Evolutionary conservation across 2,888 invertebrate genomes (phyloP), one percentile per base, ranked within the genome.

Genomic region (Noctua janthe): DNA sequence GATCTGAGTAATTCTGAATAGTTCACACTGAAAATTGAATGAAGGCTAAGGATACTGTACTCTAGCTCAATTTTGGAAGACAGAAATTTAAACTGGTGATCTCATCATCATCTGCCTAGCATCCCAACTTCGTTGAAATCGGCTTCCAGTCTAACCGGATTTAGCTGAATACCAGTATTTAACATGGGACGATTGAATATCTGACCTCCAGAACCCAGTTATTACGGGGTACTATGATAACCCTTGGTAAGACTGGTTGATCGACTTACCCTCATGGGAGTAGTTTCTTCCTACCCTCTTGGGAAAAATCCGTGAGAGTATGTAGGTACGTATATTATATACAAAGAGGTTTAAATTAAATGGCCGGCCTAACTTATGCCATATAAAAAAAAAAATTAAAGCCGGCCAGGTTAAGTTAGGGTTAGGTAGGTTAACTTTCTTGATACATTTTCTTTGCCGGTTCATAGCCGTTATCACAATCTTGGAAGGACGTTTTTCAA

Each of bases 401-500:
- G 29, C 29, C n/a, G n/a, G n/a, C n/a, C n/a, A n/a, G n/a, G n/a
- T n/a, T n/a, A n/a, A n/a, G n/a, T n/a, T n/a, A n/a, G n/a, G n/a
- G n/a, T n/a, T n/a, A n/a, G n/a, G n/a, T n/a, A n/a, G 7, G 17
- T 49, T 51, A 20, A n/a, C 1, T 75, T 74, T 35, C 6, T 17
- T n/a, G 13, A 23, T 17, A 77, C 0, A 62, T 77, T 29, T 43
- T 51, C 17, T 47, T 78, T 49, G 35, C n/a, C 13, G 13, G 47
- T 15, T 66, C 15, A 35, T 66, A n/a, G 2, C 67, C 23, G 2
- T 54, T 47, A 47, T 76, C 83, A 35, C 6, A 64, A 64, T 54
- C n/a, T 20, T 17, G n/a, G 8, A 82, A 82, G 83, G 64, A 39
- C 64, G 5, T 17, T 54, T 43, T 66, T 56, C 64, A 76, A 80